These are phyloP conservation scores for Ennomos quercinarius DNA, from an alignment of 2,888 invertebrate species.

Conservation along the genomic window DNA sequence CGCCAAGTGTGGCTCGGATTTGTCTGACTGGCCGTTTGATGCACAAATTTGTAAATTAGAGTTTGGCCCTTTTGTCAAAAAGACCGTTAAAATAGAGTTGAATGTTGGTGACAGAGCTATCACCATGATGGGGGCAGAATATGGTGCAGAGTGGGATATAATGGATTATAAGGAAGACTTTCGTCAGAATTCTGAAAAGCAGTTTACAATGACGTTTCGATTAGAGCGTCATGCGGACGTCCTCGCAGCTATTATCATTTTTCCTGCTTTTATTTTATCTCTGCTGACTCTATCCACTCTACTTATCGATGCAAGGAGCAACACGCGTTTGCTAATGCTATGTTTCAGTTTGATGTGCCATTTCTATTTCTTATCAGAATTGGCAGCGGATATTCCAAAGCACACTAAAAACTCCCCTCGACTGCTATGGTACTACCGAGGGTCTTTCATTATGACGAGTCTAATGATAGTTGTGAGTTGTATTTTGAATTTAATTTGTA, in stretches of 20 bases:
- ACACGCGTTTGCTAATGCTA: constrained; percentile 34
- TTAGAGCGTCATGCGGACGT: constrained; percentile 36
- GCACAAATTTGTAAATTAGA: constrained; percentile 42
- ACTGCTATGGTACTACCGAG: constrained; percentile 38
- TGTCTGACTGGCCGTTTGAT: constrained; percentile 50
- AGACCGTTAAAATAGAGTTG: constrained; percentile 21
- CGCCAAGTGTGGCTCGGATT: constrained; percentile 31
- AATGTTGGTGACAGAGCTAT: constrained; percentile 26
- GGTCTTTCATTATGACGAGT: constrained; percentile 36
- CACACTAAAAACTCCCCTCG: constrained; percentile 36
- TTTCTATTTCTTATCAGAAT: constrained; percentile 35
- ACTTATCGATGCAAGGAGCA: constrained; percentile 31
- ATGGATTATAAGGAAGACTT: constrained; percentile 24
- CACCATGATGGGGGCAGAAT: constrained; percentile 31
- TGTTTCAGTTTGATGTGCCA: constrained; percentile 42
- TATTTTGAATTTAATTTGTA: constrained; percentile 23
- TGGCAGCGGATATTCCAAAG: constrained; percentile 34
- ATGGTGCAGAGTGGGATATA: constrained; percentile 49
- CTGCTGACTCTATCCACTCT: constrained; percentile 35
- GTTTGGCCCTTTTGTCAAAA: constrained; percentile 29
- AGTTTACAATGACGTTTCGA: constrained; percentile 31
- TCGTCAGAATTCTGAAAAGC: constrained; percentile 17
- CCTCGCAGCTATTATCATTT: constrained; percentile 36
- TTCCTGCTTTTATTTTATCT: constrained; percentile 37
- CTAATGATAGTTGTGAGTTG: constrained; percentile 23